Evolutionary conservation across 2,113 vertebrate species (phyloP), one percentile per base, ranked within the genome.

Genomic region (Chroicocephalus ridibundus): DNA sequence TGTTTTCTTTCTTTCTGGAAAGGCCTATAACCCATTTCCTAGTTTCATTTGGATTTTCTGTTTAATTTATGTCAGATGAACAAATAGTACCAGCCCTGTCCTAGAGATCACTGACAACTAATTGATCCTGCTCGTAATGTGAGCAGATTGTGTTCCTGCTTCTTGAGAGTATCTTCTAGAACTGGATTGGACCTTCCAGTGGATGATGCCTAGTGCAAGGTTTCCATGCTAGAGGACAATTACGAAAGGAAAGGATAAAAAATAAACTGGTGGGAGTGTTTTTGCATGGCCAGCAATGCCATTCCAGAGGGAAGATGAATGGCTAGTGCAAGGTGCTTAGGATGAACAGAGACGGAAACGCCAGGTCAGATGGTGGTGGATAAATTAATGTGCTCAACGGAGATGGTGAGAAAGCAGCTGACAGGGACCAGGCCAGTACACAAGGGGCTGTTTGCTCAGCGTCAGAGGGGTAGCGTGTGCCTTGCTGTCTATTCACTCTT

Each of bases 111-210:
- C 90, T 71, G 69, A 31, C 77, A 83, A 2, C 91, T 3, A 24
- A 68, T 74, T 64, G 93, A 47, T 91, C 60, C 90, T 65, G 21
- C 81, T 84, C 82, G 77, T 77, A n/a, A 5, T 36, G 94, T 36
- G 83, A 95, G 96, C 95, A 95, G 76, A 77, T 92, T 86, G 91
- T 75, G 68, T 95, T 95, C 70, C 65, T 95, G 14, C 76, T 94
- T 88, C 88, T 91, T 60, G 88, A 77, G 89, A 94, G 52, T 87
- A 55, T 64, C 88, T 94, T 90, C 91, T 96, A 94, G 66, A 91
- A 54, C 83, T 85, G 89, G 76, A 85, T 78, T 92, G 62, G 78
- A 36, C 75, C 86, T 66, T 69, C 89, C 87, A 83, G 79, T 54
- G 81, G 64, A 57, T 57, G 94, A 52, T n/a, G 55, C 61, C 82